Conservation (phyloP, 1,140 invertebrate species). For the Amyelois transitella region DNA sequence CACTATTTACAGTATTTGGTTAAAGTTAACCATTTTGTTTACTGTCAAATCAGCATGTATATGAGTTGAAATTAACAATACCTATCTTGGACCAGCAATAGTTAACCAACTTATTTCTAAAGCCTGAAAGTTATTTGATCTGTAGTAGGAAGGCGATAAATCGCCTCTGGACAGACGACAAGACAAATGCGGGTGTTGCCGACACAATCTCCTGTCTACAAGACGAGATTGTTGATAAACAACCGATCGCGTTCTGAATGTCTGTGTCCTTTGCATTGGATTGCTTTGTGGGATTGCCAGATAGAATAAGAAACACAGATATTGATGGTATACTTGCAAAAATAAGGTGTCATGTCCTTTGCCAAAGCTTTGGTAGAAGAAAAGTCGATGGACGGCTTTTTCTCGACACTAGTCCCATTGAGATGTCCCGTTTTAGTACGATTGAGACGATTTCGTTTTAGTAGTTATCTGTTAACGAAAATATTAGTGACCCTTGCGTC, state of each 20-base stretch:
- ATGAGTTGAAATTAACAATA: background rate
- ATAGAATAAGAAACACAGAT: slow-evolving; percentile 2
- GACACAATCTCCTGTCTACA: slow-evolving; percentile 1
- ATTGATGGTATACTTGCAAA: no score
- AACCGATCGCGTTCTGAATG: background rate
- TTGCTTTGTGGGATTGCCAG: background rate
- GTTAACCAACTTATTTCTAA: slow-evolving; percentile 33
- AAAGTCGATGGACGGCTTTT: no score
- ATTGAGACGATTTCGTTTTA: no score
- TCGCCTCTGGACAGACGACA: slow-evolving; percentile 31
- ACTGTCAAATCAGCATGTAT: background rate
- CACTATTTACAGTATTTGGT: no score
- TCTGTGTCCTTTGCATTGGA: background rate
- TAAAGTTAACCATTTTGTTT: no score
- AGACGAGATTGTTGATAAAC: background rate
- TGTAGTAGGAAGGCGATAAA: slow-evolving; percentile 36
- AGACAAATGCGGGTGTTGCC: slow-evolving; percentile 37
- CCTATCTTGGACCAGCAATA: no score
- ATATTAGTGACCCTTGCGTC: no score
- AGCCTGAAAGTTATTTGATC: slow-evolving; percentile 27
- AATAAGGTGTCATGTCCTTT: no score
- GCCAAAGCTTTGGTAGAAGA: no score
- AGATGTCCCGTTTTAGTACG: no score
- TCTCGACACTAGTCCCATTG: no score
- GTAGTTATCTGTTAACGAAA: no score